A percentile compares a stretch with the other conserved stretches of the same genome.
Evolutionary conservation across 2,113 vertebrate species (phyloP).

Genomic region (Cranoglanis bouderius): DNA sequence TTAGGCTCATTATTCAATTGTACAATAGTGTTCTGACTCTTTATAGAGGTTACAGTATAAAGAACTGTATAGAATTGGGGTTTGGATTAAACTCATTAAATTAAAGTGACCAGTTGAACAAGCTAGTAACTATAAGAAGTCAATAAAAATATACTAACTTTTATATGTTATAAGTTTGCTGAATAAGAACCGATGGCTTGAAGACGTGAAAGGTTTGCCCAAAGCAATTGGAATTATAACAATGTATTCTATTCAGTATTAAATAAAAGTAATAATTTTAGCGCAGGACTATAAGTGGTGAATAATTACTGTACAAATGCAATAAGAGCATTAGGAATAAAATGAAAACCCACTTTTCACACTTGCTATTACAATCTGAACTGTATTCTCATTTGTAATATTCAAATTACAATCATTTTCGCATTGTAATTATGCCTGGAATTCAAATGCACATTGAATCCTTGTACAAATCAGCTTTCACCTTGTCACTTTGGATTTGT

Average conservation of each 20-base stretch:
- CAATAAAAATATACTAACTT: background rate
- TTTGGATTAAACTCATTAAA: background rate
- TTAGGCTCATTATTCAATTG: background rate
- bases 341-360: background rate
- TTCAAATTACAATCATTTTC: background rate
- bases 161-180: background rate
- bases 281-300: background rate
- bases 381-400: background rate
- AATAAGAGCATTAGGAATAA: background rate
- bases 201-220: background rate
- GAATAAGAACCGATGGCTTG: background rate
- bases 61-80: background rate
- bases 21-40: background rate
- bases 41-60: background rate
- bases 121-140: background rate
- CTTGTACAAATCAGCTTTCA: conserved; percentile 5
- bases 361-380: background rate
- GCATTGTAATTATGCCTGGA: background rate
- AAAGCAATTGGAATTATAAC: background rate
- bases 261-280: background rate
- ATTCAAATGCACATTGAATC: conserved; percentile 8
- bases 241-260: background rate
- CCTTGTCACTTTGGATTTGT: conserved; percentile 9
- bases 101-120: background rate
- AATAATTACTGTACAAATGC: conserved; percentile 2